Base-by-base conservation (phyloP, 1,140 invertebrate species). In the Bombus sylvicola region DNA sequence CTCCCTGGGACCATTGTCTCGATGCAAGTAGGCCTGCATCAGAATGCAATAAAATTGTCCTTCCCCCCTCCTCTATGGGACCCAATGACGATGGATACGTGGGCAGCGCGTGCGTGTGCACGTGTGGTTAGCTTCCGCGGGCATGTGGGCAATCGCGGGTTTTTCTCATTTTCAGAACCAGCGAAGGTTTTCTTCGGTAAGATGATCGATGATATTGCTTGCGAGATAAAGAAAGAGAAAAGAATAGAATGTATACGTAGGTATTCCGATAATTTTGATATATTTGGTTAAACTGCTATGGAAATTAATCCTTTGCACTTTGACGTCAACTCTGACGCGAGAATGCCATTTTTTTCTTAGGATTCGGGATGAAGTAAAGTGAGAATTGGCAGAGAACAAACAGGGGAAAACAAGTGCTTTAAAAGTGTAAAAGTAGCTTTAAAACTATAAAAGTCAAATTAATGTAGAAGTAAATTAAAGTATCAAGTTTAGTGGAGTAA, bases 41-140 rank as follows among this genome's bases (percentile, higher is more conserved):
- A 89, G 87, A 89, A 89, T 89, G 84, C 87, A 83, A 89, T 87
- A 83, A 89, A 89, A 89, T 83, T 78, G 71, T 80, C 66, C 47
- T 18, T n/a, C 57, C 53, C 22, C 28, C 12, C 15, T 39, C 13
- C 25, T 15, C 18, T 18, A 31, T 22, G 34, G n/a, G 28, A 10
- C 41, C 10, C 18, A 41, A 34, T 31, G 22, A 34, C 34, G 22
- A 53, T 34, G 8, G 66, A 62, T 43, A 75, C 37, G 84, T 82
- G 75, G 74, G 88, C 78, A 53, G 43, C 12, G 28, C 47, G 76
- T 39, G 15, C 66, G 39, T 34, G 62, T 59, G 12, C 82, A 43
- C 59, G 82, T 34, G 82, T 25, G 6, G 13, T 31, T 59, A 10
- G 62, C 31, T 31, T 59, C 37, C 43, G 81, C 47, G 28, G 53